Evolutionary conservation across 2,797 vertebrate species (phyloP), one percentile per base, ranked within the genome.

Genomic region (Gallirallus australis): DNA sequence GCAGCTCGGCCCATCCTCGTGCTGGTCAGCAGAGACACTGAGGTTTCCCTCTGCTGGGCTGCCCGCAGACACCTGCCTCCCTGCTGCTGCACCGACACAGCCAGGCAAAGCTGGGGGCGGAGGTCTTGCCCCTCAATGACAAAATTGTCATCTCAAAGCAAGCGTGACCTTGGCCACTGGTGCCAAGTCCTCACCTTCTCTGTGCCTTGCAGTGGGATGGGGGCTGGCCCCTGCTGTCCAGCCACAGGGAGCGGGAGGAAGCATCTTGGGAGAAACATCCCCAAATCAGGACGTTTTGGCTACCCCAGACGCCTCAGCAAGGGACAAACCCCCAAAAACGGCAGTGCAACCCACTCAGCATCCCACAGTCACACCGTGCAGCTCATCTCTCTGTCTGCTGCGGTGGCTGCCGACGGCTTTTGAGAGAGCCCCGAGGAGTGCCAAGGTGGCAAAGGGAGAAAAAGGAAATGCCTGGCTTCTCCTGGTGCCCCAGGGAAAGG

Each of bases 51-150:
- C 4, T 3, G 0, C 11, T 0, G 8, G 50, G 42, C 21, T 48
- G 40, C 31, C 47, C 4, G 6, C 1, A 5, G 66, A 64, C 37
- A 2, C 73, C 54, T 50, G 27, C 66, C 45, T 77, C 45, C 60
- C 47, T 5, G 10, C 13, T 6, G 1, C 54, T 12, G 33, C 61
- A 1, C 27, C 6, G 2, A 13, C 15, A 54, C 0, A 0, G 24
- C 28, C 42, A 16, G 24, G 47, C 47, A 47, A 21, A 47, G 47
- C 47, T 15, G 21, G 47, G 47, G 47, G 47, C 10, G 7, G 47
- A 47, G 47, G 47, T 47, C 21, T 47, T 47, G 21, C 47, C 47
- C 47, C 47, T 47, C 21, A 47, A 23, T 47, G 20, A 6, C 3
- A 9, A 6, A 1, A 20, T 81, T 80, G 60, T 21, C 73, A 69